Percentiles rank a stretch among this genome's conserved stretches.
Conservation (phyloP, 2,888 invertebrate species). For the Andrena bucephala region DNA sequence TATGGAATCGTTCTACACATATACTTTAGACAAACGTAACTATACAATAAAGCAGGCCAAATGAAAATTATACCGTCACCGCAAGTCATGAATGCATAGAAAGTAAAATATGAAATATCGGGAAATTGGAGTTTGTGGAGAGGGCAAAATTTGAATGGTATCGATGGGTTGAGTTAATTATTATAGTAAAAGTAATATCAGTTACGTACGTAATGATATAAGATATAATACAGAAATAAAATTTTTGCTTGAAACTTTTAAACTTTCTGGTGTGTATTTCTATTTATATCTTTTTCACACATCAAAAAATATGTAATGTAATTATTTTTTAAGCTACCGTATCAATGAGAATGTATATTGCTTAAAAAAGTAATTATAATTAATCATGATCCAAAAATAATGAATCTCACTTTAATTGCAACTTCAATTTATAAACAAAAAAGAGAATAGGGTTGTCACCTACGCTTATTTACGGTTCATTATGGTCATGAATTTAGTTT, state of each 20-base stretch:
- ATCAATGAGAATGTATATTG: background rate
- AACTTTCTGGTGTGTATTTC: constrained; percentile 5
- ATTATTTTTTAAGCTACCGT: constrained; percentile 18
- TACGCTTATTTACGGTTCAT: constrained; percentile 11
- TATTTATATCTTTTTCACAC: constrained; percentile 13
- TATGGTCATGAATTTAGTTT: background rate
- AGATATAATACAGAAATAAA: constrained; percentile 17
- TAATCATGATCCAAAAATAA: constrained; percentile 5
- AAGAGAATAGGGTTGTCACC: constrained; percentile 37
- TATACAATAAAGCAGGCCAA: constrained; percentile 70
- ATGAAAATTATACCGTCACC: constrained; percentile 75
- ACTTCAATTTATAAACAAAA: background rate
- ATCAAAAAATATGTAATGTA: background rate
- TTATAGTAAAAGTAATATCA: constrained; percentile 44
- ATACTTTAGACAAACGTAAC: constrained; percentile 65
- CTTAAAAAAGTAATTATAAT: constrained; percentile 13
- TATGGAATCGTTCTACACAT: constrained; percentile 66
- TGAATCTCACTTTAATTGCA: background rate
- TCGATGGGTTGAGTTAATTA: constrained; percentile 69
- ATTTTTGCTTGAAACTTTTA: constrained; percentile 16
- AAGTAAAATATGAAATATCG: constrained; percentile 62
- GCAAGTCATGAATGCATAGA: constrained; percentile 76
- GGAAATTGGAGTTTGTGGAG: constrained; percentile 60
- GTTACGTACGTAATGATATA: constrained; percentile 23
- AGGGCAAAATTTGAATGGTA: constrained; percentile 47